Percentiles rank a stretch among this genome's conserved stretches.
Conservation (phyloP, 2,888 invertebrate genomes). For the Andricus quercusramuli region DNA sequence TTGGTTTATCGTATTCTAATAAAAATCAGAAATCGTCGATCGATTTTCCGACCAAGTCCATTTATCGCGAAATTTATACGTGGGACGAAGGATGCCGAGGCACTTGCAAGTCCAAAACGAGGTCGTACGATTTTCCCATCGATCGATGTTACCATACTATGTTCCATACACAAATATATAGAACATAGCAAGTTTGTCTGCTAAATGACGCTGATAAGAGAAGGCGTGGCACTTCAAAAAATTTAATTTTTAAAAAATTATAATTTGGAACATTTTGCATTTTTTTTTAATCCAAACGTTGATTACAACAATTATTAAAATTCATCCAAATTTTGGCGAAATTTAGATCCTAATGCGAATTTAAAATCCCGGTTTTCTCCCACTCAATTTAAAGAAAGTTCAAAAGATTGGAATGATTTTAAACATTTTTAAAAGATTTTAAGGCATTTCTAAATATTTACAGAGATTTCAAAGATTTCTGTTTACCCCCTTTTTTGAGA, state of each 20-base stretch:
- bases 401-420: too few relatives aligned
- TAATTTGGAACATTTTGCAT: background rate
- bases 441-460: too few relatives aligned
- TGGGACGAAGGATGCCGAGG: conserved; percentile 47
- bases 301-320: too few relatives aligned
- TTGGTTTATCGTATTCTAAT: background rate
- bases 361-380: too few relatives aligned
- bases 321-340: background rate
- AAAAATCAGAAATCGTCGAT: background rate
- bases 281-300: too few relatives aligned
- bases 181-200: background rate
- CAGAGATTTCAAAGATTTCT: too few relatives aligned
- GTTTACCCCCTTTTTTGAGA: too few relatives aligned
- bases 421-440: too few relatives aligned
- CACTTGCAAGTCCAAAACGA: conserved; percentile 50
- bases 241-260: too few relatives aligned
- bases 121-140: conserved; percentile 54
- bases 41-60: conserved; percentile 11
- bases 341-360: too few relatives aligned
- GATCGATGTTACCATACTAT: conserved; percentile 42
- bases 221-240: background rate
- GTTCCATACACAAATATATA: background rate
- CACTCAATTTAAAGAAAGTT: too few relatives aligned
- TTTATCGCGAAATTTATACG: background rate
- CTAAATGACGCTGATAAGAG: background rate